Base-by-base conservation (phyloP, 2,113 vertebrate species). In the Misgurnus anguillicaudatus region DNA sequence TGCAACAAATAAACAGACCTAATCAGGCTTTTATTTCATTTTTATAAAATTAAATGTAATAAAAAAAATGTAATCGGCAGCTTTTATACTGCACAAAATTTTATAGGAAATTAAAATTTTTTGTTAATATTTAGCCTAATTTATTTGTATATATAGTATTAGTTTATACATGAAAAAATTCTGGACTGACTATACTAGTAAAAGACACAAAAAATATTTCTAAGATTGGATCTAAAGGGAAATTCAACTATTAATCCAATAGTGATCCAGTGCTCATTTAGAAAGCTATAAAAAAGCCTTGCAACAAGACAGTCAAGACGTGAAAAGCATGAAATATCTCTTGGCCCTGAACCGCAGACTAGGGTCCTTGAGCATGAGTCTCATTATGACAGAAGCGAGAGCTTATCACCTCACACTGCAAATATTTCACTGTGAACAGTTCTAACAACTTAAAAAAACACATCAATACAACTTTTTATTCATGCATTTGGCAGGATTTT, bases 341-440 rank as follows among this genome's bases (percentile, higher is more conserved):
- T 63, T 16, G 66, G 60, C 77, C 45, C 9, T 63, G 84, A 85
- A 87, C 86, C 83, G 17, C 80, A 84, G 81, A 78, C 86, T 71
- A 61, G 57, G 85, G 88, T 89, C 86, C 88, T 89, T 91, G 90
- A 91, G 91, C 90, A 90, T 91, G 90, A 90, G 85, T 89, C 85
- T 60, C 13, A 71, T 64, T 58, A 81, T 36, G 80, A 57, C 84
- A 81, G 75, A 82, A 83, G 41, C 79, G 64, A 57, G 53, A 83
- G 73, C 74, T 73, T 75, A 84, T 81, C 87, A 85, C 82, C 68
- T 67, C 17, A n/a, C 53, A 75, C 81, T 80, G 82, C 83, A 76
- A 86, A 83, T 81, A 82, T 21, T 75, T 69, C 84, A 83, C 89
- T 47, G 42, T 47, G 5, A 47, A 14, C 42, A 6, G 21, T 48